Base-by-base conservation (phyloP, 2,888 invertebrate species). In the Archips crataeganus region DNA sequence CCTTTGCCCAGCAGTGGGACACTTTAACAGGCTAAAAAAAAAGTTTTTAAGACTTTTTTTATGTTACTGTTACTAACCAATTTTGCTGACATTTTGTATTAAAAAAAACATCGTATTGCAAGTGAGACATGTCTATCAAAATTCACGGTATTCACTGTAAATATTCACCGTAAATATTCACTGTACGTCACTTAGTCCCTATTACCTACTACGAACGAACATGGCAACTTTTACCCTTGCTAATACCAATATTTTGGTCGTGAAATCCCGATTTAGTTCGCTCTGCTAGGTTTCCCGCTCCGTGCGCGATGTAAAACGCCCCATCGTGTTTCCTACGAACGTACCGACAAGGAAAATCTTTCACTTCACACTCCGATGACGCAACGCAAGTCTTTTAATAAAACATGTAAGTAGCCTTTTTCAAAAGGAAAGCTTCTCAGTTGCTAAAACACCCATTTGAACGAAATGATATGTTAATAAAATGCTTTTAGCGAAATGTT, bases 401-500 rank as follows among this genome's bases (percentile, higher is more conserved):
- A 42, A 62, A 42, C 45, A 63, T 32, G 45, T 63, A 39, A 39
- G 39, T 39, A 45, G 32, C 63, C 32, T 13, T 63, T 32, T 47
- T 42, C 42, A 32, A 42, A 32, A 45, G 32, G 32, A 34, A 63
- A 62, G 11, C 15, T 13, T 49, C 23, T 34, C 34, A 15, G 13
- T 36, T 65, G 51, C 65, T 34, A 51, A 23, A 60, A 60, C n/a
- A 36, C 39, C 23, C 60, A 60, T 47, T 65, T 65, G 10, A n/a
- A 71, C 45, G 47, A 47, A 32, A 15, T 15, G 36, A 54, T 85
- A 86, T 87, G 86, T 77, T 85, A 85, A 87, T 87, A 79, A 80
- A 83, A 82, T 83, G 86, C 84, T 87, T 87, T 87, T 82, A 87
- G 79, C 79, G 77, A 80, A 82, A 78, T 82, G 75, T 80, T 84